Conservation (phyloP, 2,797 vertebrate species). For the Enteromius viviparus region DNA sequence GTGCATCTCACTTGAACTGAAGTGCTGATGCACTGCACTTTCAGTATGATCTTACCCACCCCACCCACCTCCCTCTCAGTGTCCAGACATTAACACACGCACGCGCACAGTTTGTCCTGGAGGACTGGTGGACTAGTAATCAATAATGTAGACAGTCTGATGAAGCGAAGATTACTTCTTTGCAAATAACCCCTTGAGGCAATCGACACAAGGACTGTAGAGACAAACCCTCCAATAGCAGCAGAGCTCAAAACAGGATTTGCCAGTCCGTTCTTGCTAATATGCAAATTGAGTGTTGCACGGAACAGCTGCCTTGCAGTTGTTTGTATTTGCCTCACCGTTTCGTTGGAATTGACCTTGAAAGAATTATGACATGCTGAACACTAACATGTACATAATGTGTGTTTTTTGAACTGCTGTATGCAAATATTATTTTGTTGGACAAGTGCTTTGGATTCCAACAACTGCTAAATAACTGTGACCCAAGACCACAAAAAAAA, state of each 20-base stretch:
- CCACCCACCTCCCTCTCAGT: conserved; percentile 62
- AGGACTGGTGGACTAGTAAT: conserved; percentile 71
- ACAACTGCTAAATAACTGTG: not conserved
- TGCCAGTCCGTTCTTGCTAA: conserved; percentile 13
- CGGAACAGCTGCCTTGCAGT: not conserved
- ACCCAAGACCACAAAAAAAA: not conserved
- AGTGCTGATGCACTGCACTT: conserved; percentile 57
- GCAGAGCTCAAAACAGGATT: not conserved
- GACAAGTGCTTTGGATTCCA: not conserved
- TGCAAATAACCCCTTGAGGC: conserved; percentile 70
- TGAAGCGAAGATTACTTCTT: conserved; percentile 74
- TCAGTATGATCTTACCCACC: conserved; percentile 53
- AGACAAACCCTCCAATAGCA: not conserved
- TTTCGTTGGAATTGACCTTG: not conserved
- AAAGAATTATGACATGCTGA: not conserved
- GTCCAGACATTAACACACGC: conserved; percentile 48
- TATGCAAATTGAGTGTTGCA: not conserved
- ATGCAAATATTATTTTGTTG: not conserved
- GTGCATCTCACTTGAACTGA: conserved; percentile 40
- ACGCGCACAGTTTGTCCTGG: conserved; percentile 61
- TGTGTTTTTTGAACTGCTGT: not conserved
- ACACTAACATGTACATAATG: too few species aligned
- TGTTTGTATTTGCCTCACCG: not conserved
- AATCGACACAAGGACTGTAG: conserved; percentile 66
- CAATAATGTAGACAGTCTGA: conserved; percentile 78